phyloP scores from a whole-genome alignment of 2,888 invertebrate genomes.

The Andrena flavipes region DNA sequence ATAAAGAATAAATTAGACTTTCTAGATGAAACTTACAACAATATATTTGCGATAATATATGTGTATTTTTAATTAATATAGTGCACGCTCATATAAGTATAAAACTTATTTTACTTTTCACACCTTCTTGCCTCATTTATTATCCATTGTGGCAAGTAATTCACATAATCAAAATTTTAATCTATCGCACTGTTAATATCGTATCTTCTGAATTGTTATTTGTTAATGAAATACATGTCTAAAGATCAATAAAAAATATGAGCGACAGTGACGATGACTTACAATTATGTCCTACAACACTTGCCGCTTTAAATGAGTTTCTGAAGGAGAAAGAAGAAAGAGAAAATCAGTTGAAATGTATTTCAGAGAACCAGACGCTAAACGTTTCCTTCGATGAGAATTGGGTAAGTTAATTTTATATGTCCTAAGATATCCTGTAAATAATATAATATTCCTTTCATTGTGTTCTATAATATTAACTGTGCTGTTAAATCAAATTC shows the following conservation, averaged over 20 bases:
- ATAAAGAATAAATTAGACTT: no score
- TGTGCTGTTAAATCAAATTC: not conserved
- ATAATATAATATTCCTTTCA: conserved; percentile 14
- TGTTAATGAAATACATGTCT: conserved; percentile 7
- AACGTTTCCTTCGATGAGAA: conserved; percentile 90
- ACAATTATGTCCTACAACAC: conserved; percentile 89
- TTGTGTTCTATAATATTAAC: conserved; percentile 21
- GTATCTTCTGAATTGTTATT: not conserved
- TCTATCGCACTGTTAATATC: no score
- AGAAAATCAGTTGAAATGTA: conserved; percentile 86
- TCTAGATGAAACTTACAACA: no score
- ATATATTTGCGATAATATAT: no score
- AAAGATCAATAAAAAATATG: conserved; percentile 61
- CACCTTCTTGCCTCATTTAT: no score
- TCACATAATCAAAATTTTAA: not conserved
- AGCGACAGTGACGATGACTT: conserved; percentile 85
- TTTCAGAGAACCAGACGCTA: conserved; percentile 76
- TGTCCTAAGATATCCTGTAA: not conserved
- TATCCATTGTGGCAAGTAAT: no score
- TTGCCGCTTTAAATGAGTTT: conserved; percentile 92
- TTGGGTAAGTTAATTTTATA: conserved; percentile 88
- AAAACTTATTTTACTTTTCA: no score
- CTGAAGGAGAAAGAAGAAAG: conserved; percentile 89
- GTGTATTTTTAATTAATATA: not conserved
- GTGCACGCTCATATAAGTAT: no score